Evolutionary conservation across 1,140 invertebrate species (phyloP).

Genomic region (Colletes latitarsis): DNA sequence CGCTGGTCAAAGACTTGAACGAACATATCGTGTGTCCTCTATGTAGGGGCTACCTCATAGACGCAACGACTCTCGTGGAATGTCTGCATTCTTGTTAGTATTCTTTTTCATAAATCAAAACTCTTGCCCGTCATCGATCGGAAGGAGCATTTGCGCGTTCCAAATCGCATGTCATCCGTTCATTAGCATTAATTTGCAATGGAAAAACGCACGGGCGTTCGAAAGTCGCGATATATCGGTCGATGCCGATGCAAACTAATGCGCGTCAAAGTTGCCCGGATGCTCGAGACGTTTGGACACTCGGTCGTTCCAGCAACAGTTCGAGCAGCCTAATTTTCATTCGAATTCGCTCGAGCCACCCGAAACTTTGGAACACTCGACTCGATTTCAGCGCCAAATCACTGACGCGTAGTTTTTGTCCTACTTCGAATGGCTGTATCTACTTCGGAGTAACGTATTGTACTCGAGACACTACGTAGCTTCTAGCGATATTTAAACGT

Average conservation of each 20-base stretch:
- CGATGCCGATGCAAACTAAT: neutral
- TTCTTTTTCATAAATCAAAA: constrained; percentile 2
- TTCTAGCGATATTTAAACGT: too few species aligned
- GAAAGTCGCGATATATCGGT: neutral
- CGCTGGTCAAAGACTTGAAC: constrained; percentile 84
- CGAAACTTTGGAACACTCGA: neutral
- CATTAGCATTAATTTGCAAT: constrained; percentile 30
- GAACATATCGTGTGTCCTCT: constrained; percentile 87
- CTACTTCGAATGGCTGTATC: neutral
- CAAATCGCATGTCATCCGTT: neutral
- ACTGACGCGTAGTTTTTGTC: neutral
- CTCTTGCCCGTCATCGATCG: neutral
- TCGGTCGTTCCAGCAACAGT: too few species aligned
- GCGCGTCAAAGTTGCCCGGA: neutral
- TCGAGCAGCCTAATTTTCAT: too few species aligned
- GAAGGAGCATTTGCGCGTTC: neutral
- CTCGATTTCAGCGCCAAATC: too few species aligned
- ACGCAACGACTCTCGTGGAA: constrained; percentile 91
- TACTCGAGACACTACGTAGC: too few species aligned
- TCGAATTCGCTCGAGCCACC: neutral
- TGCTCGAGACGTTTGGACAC: neutral
- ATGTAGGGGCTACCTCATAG: constrained; percentile 90
- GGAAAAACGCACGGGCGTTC: neutral
- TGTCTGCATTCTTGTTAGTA: constrained; percentile 92
- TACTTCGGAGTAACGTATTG: neutral